Evolutionary conservation across 2,888 invertebrate genomes (phyloP).

Genomic region (Drosophila anomalata): DNA sequence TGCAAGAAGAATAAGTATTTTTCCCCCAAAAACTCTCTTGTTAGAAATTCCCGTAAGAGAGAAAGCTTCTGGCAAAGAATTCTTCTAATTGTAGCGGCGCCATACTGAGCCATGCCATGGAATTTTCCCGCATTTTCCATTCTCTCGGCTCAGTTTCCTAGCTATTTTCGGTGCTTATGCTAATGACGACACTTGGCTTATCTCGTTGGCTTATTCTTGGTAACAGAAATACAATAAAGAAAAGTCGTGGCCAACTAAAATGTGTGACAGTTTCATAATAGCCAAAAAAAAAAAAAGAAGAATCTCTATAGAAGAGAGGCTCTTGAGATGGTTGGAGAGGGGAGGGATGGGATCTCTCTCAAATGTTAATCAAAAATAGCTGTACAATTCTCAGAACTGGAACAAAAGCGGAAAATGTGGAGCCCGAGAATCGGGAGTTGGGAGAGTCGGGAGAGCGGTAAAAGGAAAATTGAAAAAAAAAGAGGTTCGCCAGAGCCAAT

Average conservation of each 20-base stretch:
- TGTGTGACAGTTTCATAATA: slow-evolving; percentile 78
- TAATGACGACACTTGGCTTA: slow-evolving; percentile 68
- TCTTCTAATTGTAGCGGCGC: slow-evolving; percentile 67
- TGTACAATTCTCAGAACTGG: slow-evolving; percentile 75
- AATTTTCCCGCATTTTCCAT: slow-evolving; percentile 34
- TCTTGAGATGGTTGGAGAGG: not conserved
- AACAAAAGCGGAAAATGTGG: slow-evolving; percentile 42
- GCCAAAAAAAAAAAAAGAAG: slow-evolving; percentile 20
- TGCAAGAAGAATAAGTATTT: not conserved
- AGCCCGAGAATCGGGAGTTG: slow-evolving; percentile 26
- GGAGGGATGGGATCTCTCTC: slow-evolving; percentile 24
- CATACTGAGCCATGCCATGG: slow-evolving; percentile 68
- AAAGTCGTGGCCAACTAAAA: slow-evolving; percentile 58
- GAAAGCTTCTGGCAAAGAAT: slow-evolving; percentile 33
- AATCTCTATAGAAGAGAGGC: slow-evolving; percentile 7
- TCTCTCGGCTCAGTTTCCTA: slow-evolving; percentile 26
- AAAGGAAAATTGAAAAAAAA: slow-evolving; percentile 50
- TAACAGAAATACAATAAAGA: slow-evolving; percentile 61
- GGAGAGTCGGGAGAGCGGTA: slow-evolving; percentile 30
- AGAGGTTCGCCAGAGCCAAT: slow-evolving; percentile 72
- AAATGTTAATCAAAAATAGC: slow-evolving; percentile 78
- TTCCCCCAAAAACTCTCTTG: not conserved
- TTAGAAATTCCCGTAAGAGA: not conserved
- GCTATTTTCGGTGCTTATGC: slow-evolving; percentile 64
- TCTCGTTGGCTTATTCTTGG: slow-evolving; percentile 41